phyloP scores from a whole-genome alignment of 2,797 vertebrate species.

The Choloepus didactylus region DNA sequence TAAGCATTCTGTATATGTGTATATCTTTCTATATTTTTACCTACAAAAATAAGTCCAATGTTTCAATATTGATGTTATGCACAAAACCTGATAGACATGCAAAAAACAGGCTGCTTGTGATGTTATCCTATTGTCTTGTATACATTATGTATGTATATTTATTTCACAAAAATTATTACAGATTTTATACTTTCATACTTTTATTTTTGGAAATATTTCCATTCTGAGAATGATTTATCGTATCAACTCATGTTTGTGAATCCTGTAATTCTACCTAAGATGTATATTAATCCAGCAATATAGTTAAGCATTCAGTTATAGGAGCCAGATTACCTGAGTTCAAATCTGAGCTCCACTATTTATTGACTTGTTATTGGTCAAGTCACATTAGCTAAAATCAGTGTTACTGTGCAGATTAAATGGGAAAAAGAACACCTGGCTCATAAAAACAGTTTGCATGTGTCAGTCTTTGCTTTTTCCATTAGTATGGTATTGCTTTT shows the following conservation, averaged over 20 bases:
- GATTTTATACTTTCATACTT: too few relatives aligned
- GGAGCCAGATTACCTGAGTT: background rate
- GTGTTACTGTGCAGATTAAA: background rate
- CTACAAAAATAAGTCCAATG: background rate
- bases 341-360: background rate
- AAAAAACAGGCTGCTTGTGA: background rate
- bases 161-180: background rate
- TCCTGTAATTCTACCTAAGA: background rate
- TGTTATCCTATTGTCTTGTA: background rate
- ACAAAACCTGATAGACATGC: background rate
- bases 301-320: background rate
- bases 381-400: background rate
- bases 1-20: background rate
- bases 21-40: background rate
- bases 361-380: background rate
- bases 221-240: background rate
- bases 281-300: background rate
- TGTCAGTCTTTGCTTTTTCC: too few relatives aligned
- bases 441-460: too few relatives aligned
- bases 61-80: background rate
- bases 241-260: background rate
- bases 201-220: background rate
- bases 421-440: too few relatives aligned
- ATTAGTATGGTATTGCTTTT: too few relatives aligned
- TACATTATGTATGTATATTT: background rate